Conservation (phyloP, 1,140 invertebrate genomes). For the Drosophila obscura region DNA sequence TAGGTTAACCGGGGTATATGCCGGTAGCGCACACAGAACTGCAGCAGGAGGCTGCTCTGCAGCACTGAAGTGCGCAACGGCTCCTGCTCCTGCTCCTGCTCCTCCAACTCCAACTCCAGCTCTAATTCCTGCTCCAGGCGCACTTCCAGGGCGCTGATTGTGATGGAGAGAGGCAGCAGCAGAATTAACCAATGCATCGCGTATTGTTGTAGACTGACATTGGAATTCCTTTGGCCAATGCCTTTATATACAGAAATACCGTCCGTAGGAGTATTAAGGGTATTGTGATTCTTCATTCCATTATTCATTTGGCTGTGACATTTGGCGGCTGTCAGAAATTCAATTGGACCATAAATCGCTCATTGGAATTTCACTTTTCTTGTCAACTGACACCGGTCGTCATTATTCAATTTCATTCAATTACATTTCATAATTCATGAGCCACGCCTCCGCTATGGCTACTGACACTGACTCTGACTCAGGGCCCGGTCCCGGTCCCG, state of each 20-base stretch:
- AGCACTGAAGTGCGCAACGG: slow-evolving; percentile 43
- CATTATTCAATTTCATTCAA: slow-evolving; percentile 81
- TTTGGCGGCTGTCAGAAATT: slow-evolving; percentile 60
- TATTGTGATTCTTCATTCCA: not conserved
- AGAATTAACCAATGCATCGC: slow-evolving; percentile 31
- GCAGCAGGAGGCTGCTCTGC: slow-evolving; percentile 50
- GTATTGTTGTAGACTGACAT: slow-evolving; percentile 6
- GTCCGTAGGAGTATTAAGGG: not conserved
- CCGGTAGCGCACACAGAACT: slow-evolving; percentile 66
- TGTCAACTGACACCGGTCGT: slow-evolving; percentile 60
- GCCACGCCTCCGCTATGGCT: slow-evolving; percentile 11
- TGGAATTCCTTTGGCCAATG: not conserved
- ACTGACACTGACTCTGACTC: not conserved
- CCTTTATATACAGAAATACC: slow-evolving; percentile 24
- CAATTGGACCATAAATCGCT: slow-evolving; percentile 72
- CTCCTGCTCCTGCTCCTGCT: slow-evolving; percentile 5
- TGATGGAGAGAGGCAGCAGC: slow-evolving; percentile 10
- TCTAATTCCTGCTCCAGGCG: not conserved
- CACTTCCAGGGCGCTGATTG: not conserved
- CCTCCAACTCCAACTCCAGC: slow-evolving; percentile 2
- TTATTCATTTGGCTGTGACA: slow-evolving; percentile 60
- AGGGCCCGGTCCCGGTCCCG: too few relatives aligned
- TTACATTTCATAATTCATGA: slow-evolving; percentile 79
- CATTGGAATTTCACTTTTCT: slow-evolving; percentile 75
- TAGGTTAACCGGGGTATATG: slow-evolving; percentile 76